These are phyloP conservation scores for Atlantisia rogersi DNA, from an alignment of 2,113 vertebrate genomes.

Conservation along the genomic window DNA sequence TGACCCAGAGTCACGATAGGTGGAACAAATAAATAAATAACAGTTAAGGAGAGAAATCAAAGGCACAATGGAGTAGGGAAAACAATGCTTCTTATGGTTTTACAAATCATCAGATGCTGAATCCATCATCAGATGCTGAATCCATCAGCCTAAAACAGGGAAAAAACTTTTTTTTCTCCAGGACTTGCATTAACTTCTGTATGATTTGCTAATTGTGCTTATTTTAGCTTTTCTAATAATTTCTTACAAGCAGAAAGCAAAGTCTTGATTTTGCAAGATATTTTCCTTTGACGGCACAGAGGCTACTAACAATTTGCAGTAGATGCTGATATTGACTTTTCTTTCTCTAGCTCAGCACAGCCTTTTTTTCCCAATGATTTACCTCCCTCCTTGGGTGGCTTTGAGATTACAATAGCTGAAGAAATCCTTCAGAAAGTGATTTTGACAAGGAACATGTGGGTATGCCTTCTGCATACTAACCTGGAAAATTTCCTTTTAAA, in stretches of 20 bases:
- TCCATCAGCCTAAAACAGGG: not conserved
- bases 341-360: not conserved
- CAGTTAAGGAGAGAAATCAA: constrained; percentile 39
- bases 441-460: not conserved
- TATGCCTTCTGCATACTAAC: not conserved
- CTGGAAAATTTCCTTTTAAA: not conserved
- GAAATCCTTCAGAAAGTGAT: not conserved
- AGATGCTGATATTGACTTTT: not conserved
- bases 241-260: not conserved
- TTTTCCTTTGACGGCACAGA: not conserved
- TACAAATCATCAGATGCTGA: not conserved
- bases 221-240: not conserved
- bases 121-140: not conserved
- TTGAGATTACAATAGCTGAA: not conserved
- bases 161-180: not conserved
- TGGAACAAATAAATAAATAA: constrained; percentile 46
- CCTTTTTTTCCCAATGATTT: not conserved
- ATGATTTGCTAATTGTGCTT: not conserved
- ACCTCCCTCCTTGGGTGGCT: not conserved
- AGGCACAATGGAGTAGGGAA: constrained; percentile 23
- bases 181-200: not conserved
- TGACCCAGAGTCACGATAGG: constrained; percentile 44
- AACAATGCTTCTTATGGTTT: not conserved
- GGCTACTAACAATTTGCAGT: not conserved
- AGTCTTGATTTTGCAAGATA: not conserved